A percentile compares a stretch with the other conserved stretches of the same genome.
Evolutionary conservation across 2,797 vertebrate genomes (phyloP).

Genomic region (Podargus strigoides): DNA sequence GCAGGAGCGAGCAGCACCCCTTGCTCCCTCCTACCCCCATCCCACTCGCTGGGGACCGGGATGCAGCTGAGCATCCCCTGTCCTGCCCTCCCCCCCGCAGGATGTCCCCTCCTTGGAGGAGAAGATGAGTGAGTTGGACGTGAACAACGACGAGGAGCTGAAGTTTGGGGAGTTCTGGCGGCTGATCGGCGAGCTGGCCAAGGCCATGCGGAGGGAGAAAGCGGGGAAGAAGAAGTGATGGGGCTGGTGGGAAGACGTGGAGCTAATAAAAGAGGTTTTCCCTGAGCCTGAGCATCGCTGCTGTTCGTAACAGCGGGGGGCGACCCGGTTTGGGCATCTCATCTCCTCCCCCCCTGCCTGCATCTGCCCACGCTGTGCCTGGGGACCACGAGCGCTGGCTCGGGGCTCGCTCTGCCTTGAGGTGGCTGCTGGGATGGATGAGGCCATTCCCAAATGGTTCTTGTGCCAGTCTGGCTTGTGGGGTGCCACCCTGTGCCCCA

Average conservation of each 20-base stretch:
- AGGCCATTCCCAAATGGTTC: background rate
- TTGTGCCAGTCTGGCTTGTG: accelerated
- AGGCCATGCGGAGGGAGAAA: constrained; percentile 52
- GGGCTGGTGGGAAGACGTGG: accelerated
- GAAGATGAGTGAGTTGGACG: constrained; percentile 72
- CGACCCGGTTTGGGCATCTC: accelerated
- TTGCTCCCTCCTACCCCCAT: background rate
- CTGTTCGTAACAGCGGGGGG: background rate
- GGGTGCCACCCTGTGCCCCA: background rate
- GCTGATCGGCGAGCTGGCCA: constrained; percentile 73
- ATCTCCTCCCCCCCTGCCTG: background rate
- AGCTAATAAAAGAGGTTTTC: constrained; percentile 11
- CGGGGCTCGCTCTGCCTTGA: accelerated
- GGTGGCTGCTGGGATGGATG: background rate
- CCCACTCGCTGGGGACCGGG: accelerated
- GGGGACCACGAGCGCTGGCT: accelerated
- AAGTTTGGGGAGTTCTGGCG: constrained; percentile 73
- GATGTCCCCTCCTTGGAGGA: constrained; percentile 69
- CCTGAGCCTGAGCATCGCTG: background rate
- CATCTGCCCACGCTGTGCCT: no score
- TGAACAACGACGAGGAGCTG: constrained; percentile 72
- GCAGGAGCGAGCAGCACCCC: accelerated
- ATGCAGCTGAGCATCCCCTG: accelerated
- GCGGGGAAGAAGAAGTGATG: background rate
- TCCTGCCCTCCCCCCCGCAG: background rate